A percentile compares a stretch with the other conserved stretches of the same genome.
Conservation (phyloP, 1,140 invertebrate genomes). For the Hyles vespertilio region DNA sequence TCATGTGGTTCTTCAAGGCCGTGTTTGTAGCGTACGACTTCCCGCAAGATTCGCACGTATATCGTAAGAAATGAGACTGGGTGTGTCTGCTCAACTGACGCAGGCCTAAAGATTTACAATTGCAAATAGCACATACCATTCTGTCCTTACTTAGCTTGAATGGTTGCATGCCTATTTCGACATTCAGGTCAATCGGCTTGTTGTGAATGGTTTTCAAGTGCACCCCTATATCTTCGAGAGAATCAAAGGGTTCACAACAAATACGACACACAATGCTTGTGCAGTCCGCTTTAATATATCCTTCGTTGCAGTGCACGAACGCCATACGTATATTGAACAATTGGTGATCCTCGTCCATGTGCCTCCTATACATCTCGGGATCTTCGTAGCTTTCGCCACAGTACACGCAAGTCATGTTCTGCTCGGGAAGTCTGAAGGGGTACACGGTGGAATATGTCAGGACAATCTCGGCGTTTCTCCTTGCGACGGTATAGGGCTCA, state of each 20-base stretch:
- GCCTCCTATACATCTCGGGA: slow-evolving; percentile 28
- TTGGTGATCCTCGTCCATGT: slow-evolving; percentile 37
- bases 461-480: slow-evolving; percentile 42
- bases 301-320: slow-evolving; percentile 30
- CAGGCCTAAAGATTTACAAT: slow-evolving; percentile 20
- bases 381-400: slow-evolving; percentile 35
- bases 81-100: slow-evolving; percentile 37
- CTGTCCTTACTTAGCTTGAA: slow-evolving; percentile 32
- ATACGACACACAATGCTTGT: slow-evolving; percentile 33
- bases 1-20: slow-evolving; percentile 28
- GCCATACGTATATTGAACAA: slow-evolving; percentile 31
- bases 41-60: slow-evolving; percentile 41
- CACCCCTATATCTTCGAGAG: slow-evolving; percentile 21
- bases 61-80: slow-evolving; percentile 32
- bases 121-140: slow-evolving; percentile 32
- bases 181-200: slow-evolving; percentile 20
- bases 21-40: slow-evolving; percentile 33
- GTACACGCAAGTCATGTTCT: slow-evolving; percentile 41
- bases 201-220: slow-evolving; percentile 27
- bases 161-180: slow-evolving; percentile 30
- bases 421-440: slow-evolving; percentile 39
- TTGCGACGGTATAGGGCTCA: slow-evolving; percentile 32
- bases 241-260: slow-evolving; percentile 22
- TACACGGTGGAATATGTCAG: slow-evolving; percentile 40
- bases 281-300: slow-evolving; percentile 38